These are phyloP conservation scores for Botia kubotai DNA, from an alignment of 2,797 vertebrate species.

Conservation along the genomic window DNA sequence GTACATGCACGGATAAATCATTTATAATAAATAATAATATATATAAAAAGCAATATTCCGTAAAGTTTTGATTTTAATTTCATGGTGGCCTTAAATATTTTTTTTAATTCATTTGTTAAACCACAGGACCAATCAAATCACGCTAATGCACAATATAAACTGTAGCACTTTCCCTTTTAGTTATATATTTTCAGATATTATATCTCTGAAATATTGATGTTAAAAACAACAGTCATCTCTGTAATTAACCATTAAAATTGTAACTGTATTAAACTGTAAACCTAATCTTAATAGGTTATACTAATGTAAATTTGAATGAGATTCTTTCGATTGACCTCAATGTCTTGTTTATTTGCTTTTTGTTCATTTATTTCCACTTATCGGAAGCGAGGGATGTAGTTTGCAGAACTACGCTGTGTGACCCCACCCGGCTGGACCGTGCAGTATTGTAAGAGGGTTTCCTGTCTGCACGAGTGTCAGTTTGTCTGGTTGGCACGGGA, in stretches of 20 bases:
- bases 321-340: not conserved
- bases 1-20: not conserved
- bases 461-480: slow-evolving; percentile 47
- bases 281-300: not conserved
- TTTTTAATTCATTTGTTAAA: not conserved
- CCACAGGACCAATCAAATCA: not conserved
- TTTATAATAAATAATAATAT: too few species aligned
- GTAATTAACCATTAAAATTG: not conserved
- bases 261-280: not conserved
- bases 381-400: slow-evolving; percentile 5
- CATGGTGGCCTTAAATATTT: too few species aligned
- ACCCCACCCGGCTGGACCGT: slow-evolving; percentile 53
- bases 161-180: too few species aligned
- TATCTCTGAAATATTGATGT: too few species aligned
- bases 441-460: slow-evolving; percentile 52
- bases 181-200: too few species aligned
- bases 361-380: slow-evolving; percentile 21
- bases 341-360: slow-evolving; percentile 13
- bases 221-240: not conserved
- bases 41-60: too few species aligned
- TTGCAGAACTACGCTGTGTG: slow-evolving; percentile 5
- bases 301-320: not conserved
- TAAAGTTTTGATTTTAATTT: too few species aligned
- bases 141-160: not conserved
- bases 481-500: slow-evolving; percentile 45